A percentile compares a stretch with the other conserved stretches of the same genome.
phyloP scores from a whole-genome alignment of 2,797 vertebrate species.

The Eleutherodactylus coqui region DNA sequence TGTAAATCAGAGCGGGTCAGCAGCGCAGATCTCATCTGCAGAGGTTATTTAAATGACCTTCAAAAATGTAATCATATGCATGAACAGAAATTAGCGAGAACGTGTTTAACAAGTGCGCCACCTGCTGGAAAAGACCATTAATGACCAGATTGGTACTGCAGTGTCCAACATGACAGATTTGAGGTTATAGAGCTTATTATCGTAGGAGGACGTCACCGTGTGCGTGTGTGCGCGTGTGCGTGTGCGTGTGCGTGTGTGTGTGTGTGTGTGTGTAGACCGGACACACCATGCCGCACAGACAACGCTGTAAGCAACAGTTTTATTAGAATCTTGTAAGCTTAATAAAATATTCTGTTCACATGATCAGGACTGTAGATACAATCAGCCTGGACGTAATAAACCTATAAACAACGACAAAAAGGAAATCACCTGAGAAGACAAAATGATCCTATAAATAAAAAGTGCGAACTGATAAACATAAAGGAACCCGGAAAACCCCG shows the following conservation, averaged over 20 bases:
- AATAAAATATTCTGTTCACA: conserved; percentile 53
- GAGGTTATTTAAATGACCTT: conserved; percentile 25
- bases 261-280: too few species aligned
- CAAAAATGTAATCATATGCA: not conserved
- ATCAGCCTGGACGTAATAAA: conserved; percentile 18
- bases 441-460: conserved; percentile 2
- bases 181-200: not conserved
- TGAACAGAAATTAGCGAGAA: not conserved
- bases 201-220: not conserved
- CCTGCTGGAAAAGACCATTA: conserved; percentile 14
- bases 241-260: too few species aligned
- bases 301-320: conserved; percentile 13
- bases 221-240: too few species aligned
- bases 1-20: not conserved
- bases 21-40: not conserved
- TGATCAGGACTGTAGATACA: conserved; percentile 31
- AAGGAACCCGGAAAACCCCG: not conserved
- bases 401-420: conserved; percentile 25
- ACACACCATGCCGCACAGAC: not conserved
- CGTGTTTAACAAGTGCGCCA: not conserved
- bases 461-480: not conserved
- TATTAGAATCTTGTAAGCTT: conserved; percentile 45
- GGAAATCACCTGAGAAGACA: conserved; percentile 45
- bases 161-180: not conserved
- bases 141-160: not conserved